phyloP scores from a whole-genome alignment of 2,113 vertebrate species.

The Pteruthius melanotis region DNA sequence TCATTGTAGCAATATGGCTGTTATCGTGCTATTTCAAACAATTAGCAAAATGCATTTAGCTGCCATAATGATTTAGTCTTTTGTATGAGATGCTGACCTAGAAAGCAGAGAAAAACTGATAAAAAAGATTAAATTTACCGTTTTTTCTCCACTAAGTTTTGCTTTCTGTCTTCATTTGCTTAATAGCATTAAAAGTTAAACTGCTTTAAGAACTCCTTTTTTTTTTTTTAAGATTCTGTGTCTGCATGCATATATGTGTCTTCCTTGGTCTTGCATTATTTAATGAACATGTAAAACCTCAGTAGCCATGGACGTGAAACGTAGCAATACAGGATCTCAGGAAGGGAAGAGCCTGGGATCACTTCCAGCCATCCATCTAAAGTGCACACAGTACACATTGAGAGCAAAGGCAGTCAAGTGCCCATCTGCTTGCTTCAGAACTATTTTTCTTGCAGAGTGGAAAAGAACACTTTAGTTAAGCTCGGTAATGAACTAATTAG shows the following conservation, averaged over 20 bases:
- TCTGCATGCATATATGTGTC: background rate
- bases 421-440: conserved; percentile 35
- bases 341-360: background rate
- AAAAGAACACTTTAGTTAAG: conserved; percentile 13
- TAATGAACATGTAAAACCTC: background rate
- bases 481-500: conserved; percentile 11
- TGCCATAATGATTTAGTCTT: background rate
- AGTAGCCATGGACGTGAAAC: background rate
- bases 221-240: background rate
- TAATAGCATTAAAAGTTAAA: background rate
- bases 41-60: background rate
- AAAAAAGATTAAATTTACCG: background rate
- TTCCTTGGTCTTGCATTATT: conserved; percentile 4
- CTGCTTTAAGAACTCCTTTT: background rate
- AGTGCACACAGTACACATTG: background rate
- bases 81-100: background rate
- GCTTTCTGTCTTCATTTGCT: background rate
- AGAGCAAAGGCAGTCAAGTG: background rate
- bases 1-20: background rate
- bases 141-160: background rate
- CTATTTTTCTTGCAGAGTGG: background rate
- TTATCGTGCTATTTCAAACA: background rate
- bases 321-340: background rate
- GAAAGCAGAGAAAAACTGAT: background rate
- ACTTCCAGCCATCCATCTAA: background rate